phyloP scores from a whole-genome alignment of 2,113 vertebrate genomes.

The Vicugna pacos region DNA sequence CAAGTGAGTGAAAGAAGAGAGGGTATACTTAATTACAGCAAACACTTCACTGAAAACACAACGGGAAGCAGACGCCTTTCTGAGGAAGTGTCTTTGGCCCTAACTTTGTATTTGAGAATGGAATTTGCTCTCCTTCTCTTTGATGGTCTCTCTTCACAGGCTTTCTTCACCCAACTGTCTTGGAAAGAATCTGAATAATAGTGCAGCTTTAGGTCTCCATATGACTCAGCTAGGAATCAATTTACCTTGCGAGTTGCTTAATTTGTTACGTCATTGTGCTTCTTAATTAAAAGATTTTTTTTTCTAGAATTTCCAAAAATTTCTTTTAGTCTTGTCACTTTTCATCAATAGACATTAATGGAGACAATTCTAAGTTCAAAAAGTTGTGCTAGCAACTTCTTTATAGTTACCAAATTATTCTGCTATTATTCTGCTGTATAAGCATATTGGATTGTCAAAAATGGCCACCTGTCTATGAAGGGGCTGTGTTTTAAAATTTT shows the following conservation, averaged over 20 bases:
- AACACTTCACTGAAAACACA: not conserved
- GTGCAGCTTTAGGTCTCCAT: not conserved
- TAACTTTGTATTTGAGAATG: not conserved
- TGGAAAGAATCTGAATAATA: not conserved
- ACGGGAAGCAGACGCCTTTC: not conserved
- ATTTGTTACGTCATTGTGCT: not conserved
- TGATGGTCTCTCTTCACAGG: not conserved
- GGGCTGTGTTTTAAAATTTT: not conserved
- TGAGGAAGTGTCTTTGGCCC: not conserved
- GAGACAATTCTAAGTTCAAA: not conserved
- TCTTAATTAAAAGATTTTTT: not conserved
- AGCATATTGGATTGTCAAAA: not conserved
- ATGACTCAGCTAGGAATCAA: not conserved
- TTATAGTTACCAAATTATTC: too few species aligned
- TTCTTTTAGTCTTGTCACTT: not conserved
- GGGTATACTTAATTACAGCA: accelerated
- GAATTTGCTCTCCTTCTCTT: not conserved
- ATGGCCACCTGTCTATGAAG: accelerated
- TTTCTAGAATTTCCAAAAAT: not conserved
- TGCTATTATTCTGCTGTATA: accelerated
- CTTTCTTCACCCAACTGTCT: not conserved
- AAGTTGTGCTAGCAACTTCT: not conserved
- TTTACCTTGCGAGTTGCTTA: not conserved
- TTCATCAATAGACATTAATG: not conserved
- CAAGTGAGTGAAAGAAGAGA: not conserved